Evolutionary conservation across 2,797 vertebrate species (phyloP), one percentile per base, ranked within the genome.

Genomic region (Remorina albescens): DNA sequence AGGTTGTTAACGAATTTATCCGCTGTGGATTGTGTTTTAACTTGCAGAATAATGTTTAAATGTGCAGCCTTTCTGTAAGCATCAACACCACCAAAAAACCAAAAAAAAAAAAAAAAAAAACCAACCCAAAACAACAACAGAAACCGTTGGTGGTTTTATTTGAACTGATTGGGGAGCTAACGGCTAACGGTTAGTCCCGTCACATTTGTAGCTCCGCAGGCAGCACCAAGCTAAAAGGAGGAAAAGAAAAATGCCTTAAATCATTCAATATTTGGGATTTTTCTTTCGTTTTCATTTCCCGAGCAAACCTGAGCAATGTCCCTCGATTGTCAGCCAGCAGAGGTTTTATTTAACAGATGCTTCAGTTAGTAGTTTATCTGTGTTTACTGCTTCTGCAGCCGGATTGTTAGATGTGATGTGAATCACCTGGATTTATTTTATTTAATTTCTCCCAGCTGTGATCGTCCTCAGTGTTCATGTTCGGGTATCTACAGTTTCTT

Each of bases 181-280:
- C 32, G 30, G 91, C 85, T 91, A 88, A 76, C 80, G 26, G 78
- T 46, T 89, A 87, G 78, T 71, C 75, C 83, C 82, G 81, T 89
- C 89, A 83, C 87, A 89, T 83, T 80, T 83, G 84, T 76, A 69
- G 77, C 64, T 86, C 59, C 60, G 46, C 46, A 61, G 67, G 8
- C 55, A 21, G 30, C 55, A 23, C 42, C 2, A 37, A 79, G 70
- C 56, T 72, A 50, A 30, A 6, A 30, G 28, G 47, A 54, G 23
- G 26, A 28, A 70, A 28, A 66, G 30, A 32, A 16, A 50, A 13
- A 54, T 39, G 23, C 25, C 28, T 0, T 39, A 10, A 50, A 50
- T 42, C 3, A 63, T 67, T 34, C 3, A 26, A 32, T 59, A 18
- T 46, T 12, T 60, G 0, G 16, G 16, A 18, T 21, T 0, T 49